phyloP scores from a whole-genome alignment of 2,797 vertebrate genomes.

The Micromesistius poutassou region DNA sequence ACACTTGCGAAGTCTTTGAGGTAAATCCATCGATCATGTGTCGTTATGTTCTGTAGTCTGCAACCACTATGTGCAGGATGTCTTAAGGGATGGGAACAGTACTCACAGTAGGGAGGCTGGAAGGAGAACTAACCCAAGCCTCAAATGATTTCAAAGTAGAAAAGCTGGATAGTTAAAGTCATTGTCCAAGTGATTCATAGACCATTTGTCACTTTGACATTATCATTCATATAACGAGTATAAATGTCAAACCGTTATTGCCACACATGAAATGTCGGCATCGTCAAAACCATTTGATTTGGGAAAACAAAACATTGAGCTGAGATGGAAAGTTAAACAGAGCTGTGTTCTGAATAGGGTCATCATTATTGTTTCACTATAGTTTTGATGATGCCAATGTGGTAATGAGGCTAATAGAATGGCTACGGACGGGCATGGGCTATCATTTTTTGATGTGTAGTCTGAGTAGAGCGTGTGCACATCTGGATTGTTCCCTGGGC shows the following conservation, averaged over 20 bases:
- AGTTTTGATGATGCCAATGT: neutral
- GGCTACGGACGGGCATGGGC: neutral
- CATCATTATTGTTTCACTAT: neutral
- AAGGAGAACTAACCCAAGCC: neutral
- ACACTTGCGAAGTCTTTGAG: neutral
- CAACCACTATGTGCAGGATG: neutral
- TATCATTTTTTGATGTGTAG: neutral
- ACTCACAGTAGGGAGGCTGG: neutral
- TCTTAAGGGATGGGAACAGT: neutral
- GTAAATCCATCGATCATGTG: neutral
- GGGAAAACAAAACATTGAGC: neutral
- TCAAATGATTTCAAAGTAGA: neutral
- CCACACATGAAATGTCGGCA: neutral
- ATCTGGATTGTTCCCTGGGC: neutral
- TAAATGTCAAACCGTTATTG: neutral
- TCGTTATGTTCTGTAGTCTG: neutral
- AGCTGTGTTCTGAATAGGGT: neutral
- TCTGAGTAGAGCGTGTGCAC: neutral
- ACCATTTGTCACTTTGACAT: neutral
- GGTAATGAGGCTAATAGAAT: neutral
- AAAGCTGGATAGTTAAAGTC: neutral
- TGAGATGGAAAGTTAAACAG: neutral
- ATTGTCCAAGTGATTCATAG: neutral
- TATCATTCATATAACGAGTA: neutral
- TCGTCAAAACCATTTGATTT: neutral